Conservation (phyloP, 1,140 invertebrate species). For the Zaprionus davidi region DNA sequence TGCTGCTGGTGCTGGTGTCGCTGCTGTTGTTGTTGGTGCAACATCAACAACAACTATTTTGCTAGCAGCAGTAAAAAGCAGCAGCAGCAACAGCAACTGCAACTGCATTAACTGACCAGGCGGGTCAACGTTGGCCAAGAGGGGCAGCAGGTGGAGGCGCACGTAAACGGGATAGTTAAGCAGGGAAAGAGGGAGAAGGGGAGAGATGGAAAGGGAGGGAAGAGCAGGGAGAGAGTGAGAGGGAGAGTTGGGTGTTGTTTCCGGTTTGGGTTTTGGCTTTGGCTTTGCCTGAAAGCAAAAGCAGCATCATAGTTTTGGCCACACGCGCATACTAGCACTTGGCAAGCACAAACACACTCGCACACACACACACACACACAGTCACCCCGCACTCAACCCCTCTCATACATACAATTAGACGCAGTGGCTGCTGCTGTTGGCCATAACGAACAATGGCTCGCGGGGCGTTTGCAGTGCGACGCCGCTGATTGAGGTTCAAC, state of each 20-base stretch:
- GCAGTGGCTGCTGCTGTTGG: constrained; percentile 18
- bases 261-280: constrained; percentile 14
- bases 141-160: too few relatives aligned
- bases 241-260: constrained; percentile 4
- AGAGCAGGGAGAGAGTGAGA: neutral
- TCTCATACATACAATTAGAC: constrained; percentile 32
- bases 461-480: constrained; percentile 23
- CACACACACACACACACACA: neutral
- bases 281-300: constrained; percentile 14
- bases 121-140: constrained; percentile 12
- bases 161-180: neutral
- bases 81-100: constrained; percentile 22
- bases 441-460: constrained; percentile 20
- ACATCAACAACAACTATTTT: constrained; percentile 47
- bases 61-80: constrained; percentile 47
- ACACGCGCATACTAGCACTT: constrained; percentile 27
- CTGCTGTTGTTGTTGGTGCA: constrained; percentile 17
- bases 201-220: neutral
- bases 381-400: neutral
- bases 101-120: constrained; percentile 66
- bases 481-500: constrained; percentile 65
- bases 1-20: constrained; percentile 11
- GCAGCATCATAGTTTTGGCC: constrained; percentile 29
- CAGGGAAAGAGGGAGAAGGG: neutral
- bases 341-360: constrained; percentile 13